A percentile compares a stretch with the other conserved stretches of the same genome.
phyloP scores from a whole-genome alignment of 1,140 invertebrate genomes.

The Hestina assimilis region DNA sequence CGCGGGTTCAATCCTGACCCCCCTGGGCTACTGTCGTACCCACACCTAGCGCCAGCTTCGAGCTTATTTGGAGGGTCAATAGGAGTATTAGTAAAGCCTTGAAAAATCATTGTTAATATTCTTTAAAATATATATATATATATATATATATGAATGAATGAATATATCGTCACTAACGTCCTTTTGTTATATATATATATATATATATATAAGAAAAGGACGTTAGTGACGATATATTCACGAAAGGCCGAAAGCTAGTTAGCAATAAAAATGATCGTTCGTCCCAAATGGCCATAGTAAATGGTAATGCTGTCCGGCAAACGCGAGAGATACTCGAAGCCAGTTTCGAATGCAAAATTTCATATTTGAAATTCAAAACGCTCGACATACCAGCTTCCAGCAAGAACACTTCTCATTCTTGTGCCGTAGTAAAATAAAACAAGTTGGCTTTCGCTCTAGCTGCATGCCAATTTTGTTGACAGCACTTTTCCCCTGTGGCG shows the following conservation, averaged over 20 bases:
- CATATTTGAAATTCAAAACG: conserved; percentile 74
- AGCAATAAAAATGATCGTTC: conserved; percentile 31
- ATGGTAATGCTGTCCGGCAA: conserved; percentile 34
- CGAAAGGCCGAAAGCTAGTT: conserved; percentile 5
- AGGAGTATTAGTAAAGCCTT: too few species aligned
- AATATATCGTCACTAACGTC: background rate
- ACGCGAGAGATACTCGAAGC: conserved; percentile 38
- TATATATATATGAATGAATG: too few species aligned
- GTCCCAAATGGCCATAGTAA: conserved; percentile 21
- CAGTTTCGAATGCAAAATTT: conserved; percentile 69
- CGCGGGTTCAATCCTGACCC: too few species aligned
- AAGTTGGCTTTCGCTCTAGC: conserved; percentile 45
- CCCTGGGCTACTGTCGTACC: too few species aligned
- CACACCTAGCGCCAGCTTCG: too few species aligned
- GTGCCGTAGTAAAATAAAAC: conserved; percentile 52
- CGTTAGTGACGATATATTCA: background rate
- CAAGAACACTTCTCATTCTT: conserved; percentile 55
- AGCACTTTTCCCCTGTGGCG: conserved; percentile 21
- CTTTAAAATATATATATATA: too few species aligned
- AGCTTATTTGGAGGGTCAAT: too few species aligned
- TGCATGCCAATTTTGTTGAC: conserved; percentile 57
- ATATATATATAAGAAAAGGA: background rate
- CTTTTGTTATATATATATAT: background rate
- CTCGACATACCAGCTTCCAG: conserved; percentile 34
- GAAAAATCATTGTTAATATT: too few species aligned